Base-by-base conservation (phyloP, 1,140 invertebrate genomes). In the Diorhabda carinulata region DNA sequence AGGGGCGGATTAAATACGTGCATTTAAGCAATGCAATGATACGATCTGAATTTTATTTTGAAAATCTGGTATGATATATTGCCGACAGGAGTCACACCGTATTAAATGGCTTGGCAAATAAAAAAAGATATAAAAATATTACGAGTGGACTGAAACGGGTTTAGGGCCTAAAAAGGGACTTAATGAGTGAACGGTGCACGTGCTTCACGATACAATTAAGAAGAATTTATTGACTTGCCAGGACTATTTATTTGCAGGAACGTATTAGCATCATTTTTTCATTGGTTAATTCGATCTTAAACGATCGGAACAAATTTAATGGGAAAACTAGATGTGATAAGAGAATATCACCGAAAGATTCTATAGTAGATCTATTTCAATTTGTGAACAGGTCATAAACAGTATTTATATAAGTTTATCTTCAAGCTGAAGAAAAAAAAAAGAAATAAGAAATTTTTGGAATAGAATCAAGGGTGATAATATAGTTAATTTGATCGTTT, bases 41-140 rank as follows among this genome's bases (percentile, higher is more conserved):
- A 52, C 4, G 47, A 52, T 52, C 47, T 52, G 47, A 52, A 52
- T 52, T 52, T 52, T 52, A 52, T 52, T 52, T 52, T 52, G 47
- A 52, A 52, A 52, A 52, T 52, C 47, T 52, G 47, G 47, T 52
- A 52, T 52, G 47, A 52, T 52, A 52, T 52, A 52, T 52, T n/a
- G 47, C 6, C 47, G 47, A 52, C 47, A 52, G 47, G 47, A 52
- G 47, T 52, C 47, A 52, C 47, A 52, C 47, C 47, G 47, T 52
- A 52, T 52, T 52, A 52, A 52, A 52, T 52, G 47, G 47, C 47
- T 52, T 52, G 47, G n/a, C 47, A 52, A 52, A 52, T 52, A 52
- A 52, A 52, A 25, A 52, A 52, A 52, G 47, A 52, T 52, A 52
- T 52, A 52, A 52, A 52, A 52, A 52, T 52, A 52, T 52, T 52